Evolutionary conservation across 2,888 invertebrate species (phyloP).

Genomic region (Drosophila meridiana): DNA sequence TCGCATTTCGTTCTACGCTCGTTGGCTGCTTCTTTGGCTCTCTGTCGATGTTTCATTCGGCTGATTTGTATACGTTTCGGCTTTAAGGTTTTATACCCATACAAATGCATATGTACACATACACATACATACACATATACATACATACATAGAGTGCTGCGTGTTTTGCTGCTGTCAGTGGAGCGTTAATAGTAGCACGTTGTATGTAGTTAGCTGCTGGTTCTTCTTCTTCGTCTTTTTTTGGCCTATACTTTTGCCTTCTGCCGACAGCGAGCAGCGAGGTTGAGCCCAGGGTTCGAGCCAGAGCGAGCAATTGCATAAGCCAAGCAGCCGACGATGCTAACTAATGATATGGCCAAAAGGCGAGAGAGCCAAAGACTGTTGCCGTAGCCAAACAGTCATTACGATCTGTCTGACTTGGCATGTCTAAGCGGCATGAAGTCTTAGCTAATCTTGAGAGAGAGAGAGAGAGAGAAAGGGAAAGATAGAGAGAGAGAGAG

Average conservation of each 20-base stretch:
- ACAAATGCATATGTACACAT: not conserved
- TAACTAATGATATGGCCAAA: constrained; percentile 54
- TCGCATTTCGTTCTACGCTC: constrained; percentile 75
- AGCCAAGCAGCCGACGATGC: constrained; percentile 44
- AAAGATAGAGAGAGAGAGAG: too few relatives aligned
- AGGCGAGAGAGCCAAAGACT: constrained; percentile 1
- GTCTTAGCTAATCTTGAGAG: constrained; percentile 30
- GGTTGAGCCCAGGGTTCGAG: constrained; percentile 26
- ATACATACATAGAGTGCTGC: constrained; percentile 33
- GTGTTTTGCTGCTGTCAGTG: constrained; percentile 75
- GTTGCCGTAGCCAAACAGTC: constrained; percentile 9
- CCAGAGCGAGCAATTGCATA: constrained; percentile 45
- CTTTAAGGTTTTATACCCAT: constrained; percentile 31
- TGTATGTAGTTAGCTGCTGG: constrained; percentile 56
- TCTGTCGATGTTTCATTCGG: constrained; percentile 79
- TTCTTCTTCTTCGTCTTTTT: not conserved
- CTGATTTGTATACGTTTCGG: constrained; percentile 71
- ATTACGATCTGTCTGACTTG: constrained; percentile 58
- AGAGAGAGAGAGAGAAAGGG: too few relatives aligned
- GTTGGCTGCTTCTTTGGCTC: constrained; percentile 67
- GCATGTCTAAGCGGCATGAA: constrained; percentile 60
- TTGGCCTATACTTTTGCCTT: constrained; percentile 54
- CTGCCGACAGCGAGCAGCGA: constrained; percentile 39
- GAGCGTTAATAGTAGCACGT: constrained; percentile 76
- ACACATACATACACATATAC: too few relatives aligned